These are phyloP conservation scores for Ptychodera flava DNA, from an alignment of 35 echinoderm and acorn worm genomes.

Conservation along the genomic window DNA sequence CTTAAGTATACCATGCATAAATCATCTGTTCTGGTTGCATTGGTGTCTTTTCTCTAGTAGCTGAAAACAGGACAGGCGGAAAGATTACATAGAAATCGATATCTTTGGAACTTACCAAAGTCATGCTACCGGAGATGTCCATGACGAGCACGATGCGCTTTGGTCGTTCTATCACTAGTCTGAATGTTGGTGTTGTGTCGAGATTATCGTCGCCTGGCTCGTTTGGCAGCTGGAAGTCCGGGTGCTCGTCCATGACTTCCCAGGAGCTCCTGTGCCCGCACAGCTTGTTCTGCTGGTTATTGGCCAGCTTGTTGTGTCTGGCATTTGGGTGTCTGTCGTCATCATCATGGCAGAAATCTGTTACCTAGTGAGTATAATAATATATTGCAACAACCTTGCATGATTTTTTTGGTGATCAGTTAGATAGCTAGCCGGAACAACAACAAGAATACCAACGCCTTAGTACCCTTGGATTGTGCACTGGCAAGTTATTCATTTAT, in stretches of 20 bases:
- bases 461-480: no score
- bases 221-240: slow-evolving; percentile 33
- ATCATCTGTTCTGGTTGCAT: no score
- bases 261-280: slow-evolving; percentile 46
- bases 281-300: slow-evolving; percentile 42
- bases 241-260: slow-evolving; percentile 42
- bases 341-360: slow-evolving; percentile 46
- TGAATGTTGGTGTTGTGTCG: slow-evolving; percentile 29
- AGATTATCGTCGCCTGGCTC: neutral
- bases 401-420: no score
- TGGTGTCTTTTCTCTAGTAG: no score
- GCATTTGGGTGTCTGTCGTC: slow-evolving; percentile 6
- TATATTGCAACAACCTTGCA: no score
- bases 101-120: slow-evolving; percentile 28
- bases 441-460: no score
- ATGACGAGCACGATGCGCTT: slow-evolving; percentile 39
- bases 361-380: slow-evolving; percentile 17
- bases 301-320: slow-evolving; percentile 30
- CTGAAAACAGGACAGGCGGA: no score
- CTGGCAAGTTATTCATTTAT: no score
- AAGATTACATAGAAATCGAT: no score
- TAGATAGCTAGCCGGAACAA: no score
- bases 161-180: neutral
- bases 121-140: slow-evolving; percentile 36
- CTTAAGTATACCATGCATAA: no score